These are phyloP conservation scores for Diadophis punctatus DNA, from an alignment of 2,113 vertebrate species.

Conservation along the genomic window DNA sequence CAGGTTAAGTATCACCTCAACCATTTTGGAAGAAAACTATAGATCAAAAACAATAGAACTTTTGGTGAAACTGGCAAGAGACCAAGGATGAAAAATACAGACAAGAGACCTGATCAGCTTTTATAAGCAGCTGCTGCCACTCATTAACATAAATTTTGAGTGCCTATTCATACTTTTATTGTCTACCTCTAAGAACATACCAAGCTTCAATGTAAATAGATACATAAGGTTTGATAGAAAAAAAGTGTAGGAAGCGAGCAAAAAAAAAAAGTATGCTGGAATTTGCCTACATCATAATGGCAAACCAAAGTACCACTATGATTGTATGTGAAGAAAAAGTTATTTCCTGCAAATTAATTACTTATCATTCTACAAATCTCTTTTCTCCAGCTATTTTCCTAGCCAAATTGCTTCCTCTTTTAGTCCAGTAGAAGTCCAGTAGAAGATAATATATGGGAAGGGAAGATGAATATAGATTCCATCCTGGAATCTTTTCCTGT, in stretches of 20 bases:
- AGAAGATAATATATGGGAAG: background rate
- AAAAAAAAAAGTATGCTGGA: background rate
- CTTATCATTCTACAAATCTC: background rate
- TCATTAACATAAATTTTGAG: background rate
- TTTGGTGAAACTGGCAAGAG: conserved; percentile 5
- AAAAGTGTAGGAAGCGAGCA: background rate
- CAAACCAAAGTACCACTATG: background rate
- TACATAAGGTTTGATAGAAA: accelerated
- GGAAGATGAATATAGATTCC: background rate
- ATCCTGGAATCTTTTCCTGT: background rate
- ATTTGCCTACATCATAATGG: background rate
- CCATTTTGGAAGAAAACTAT: conserved; percentile 35
- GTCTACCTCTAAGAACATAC: background rate
- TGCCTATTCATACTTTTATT: background rate
- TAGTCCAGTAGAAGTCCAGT: background rate
- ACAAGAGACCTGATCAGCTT: background rate
- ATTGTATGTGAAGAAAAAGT: background rate
- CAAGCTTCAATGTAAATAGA: conserved; percentile 1
- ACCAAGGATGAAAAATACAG: conserved; percentile 5
- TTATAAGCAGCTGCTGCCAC: background rate
- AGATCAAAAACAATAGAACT: conserved; percentile 23
- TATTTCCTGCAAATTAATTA: background rate
- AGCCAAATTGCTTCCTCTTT: background rate
- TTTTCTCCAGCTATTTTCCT: background rate
- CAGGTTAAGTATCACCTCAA: conserved; percentile 53